phyloP scores from a whole-genome alignment of 2,888 invertebrate species.

The Drosophila formosana region DNA sequence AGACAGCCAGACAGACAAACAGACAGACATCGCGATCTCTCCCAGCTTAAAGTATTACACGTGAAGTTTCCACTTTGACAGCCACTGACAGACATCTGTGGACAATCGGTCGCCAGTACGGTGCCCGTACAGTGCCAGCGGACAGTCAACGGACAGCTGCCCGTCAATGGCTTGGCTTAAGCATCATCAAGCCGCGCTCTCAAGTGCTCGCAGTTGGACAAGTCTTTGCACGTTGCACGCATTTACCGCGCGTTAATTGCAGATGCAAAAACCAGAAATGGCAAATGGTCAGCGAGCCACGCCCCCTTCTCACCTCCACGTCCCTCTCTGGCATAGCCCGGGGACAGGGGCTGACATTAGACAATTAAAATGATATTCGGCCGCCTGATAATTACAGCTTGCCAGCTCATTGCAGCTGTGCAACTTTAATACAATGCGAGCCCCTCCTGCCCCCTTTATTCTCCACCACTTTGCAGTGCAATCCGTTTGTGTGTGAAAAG shows the following conservation, averaged over 20 bases:
- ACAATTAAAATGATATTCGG: conserved; percentile 63
- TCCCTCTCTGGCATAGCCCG: not conserved
- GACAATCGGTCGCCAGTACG: conserved; percentile 19
- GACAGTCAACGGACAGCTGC: conserved; percentile 48
- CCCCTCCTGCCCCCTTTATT: not conserved
- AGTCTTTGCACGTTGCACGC: conserved; percentile 44
- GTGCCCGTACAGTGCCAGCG: conserved; percentile 6
- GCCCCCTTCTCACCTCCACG: not conserved
- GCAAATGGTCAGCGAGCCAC: conserved; percentile 58
- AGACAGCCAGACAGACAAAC: not conserved
- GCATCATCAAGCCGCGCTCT: conserved; percentile 23
- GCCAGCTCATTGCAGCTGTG: conserved; percentile 37
- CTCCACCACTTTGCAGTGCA: not conserved
- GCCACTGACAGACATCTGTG: conserved; percentile 50
- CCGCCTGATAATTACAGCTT: conserved; percentile 57
- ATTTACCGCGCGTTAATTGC: conserved; percentile 57
- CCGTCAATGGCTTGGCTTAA: conserved; percentile 51
- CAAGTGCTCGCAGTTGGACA: conserved; percentile 16
- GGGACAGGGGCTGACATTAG: conserved; percentile 25
- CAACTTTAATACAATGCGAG: conserved; percentile 27
- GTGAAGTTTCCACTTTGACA: conserved; percentile 43
- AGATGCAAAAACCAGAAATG: conserved; percentile 60
- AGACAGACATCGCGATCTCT: conserved; percentile 1
- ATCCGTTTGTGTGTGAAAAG: conserved; percentile 31
- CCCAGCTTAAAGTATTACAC: conserved; percentile 21